phyloP scores from a whole-genome alignment of 2,113 vertebrate species.

The Benitochromis conjunctus region DNA sequence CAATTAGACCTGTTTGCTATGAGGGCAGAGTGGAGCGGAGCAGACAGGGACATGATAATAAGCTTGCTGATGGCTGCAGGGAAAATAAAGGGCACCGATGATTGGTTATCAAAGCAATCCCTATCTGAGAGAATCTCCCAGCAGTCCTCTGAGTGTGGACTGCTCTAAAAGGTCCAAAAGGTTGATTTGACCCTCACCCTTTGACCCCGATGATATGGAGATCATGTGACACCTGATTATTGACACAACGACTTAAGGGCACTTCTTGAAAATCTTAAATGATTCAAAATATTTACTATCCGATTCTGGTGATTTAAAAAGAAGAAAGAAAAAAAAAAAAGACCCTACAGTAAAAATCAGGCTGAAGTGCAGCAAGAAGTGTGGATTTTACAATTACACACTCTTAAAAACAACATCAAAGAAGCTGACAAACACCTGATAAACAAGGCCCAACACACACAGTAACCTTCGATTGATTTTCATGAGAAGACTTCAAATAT shows the following conservation, averaged over 20 bases:
- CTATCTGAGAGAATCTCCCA: slow-evolving; percentile 31
- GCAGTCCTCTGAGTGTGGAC: neutral
- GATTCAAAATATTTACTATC: neutral
- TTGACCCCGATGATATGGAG: slow-evolving; percentile 15
- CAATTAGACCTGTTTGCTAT: slow-evolving; percentile 75
- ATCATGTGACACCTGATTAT: neutral
- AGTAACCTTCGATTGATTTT: neutral
- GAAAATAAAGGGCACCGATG: slow-evolving; percentile 46
- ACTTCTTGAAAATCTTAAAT: neutral
- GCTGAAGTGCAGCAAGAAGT: neutral
- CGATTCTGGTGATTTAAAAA: neutral
- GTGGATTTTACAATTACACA: neutral
- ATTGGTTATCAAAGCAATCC: slow-evolving; percentile 39
- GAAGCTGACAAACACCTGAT: neutral
- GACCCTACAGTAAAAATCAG: neutral
- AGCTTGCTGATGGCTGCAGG: slow-evolving; percentile 58
- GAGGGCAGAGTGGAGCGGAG: slow-evolving; percentile 58
- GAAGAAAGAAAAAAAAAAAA: neutral
- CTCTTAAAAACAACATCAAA: neutral
- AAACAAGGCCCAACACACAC: neutral
- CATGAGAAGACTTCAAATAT: neutral
- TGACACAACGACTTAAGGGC: neutral
- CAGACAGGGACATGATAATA: slow-evolving; percentile 69
- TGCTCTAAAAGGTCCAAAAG: slow-evolving; percentile 10
- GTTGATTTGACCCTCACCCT: slow-evolving; percentile 29